Conservation (phyloP, 2,888 invertebrate genomes). For the Eucera pruinosa region DNA sequence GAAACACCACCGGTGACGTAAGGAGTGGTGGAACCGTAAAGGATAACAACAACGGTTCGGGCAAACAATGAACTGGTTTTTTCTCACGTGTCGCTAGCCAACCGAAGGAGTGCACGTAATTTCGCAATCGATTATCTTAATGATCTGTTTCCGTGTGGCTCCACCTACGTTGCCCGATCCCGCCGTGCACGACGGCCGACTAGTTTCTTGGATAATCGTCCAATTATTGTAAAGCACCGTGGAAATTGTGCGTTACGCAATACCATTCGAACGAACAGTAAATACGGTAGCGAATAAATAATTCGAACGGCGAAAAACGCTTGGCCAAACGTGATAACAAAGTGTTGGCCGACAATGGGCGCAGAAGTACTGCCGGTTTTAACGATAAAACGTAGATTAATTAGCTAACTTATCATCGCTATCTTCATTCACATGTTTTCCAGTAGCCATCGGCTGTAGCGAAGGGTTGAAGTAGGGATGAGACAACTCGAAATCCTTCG, state of each 20-base stretch:
- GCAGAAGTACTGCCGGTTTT: too few relatives aligned
- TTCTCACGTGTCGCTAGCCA: constrained; percentile 15
- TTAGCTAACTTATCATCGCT: too few relatives aligned
- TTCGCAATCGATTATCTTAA: constrained; percentile 57
- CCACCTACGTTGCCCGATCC: constrained; percentile 39
- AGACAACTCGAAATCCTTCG: too few relatives aligned
- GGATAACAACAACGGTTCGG: background rate
- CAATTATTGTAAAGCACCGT: constrained; percentile 38
- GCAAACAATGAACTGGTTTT: too few relatives aligned
- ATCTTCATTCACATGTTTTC: too few relatives aligned
- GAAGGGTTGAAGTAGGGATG: too few relatives aligned
- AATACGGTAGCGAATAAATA: constrained; percentile 5
- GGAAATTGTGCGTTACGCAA: constrained; percentile 35
- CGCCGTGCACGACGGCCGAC: constrained; percentile 1
- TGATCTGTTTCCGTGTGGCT: constrained; percentile 52
- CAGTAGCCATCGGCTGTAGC: too few relatives aligned
- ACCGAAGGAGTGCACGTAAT: constrained; percentile 41
- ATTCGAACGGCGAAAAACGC: background rate
- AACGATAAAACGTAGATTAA: too few relatives aligned
- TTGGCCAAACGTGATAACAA: background rate
- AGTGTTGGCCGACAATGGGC: too few relatives aligned
- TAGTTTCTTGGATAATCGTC: constrained; percentile 43
- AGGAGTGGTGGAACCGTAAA: background rate
- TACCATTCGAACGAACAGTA: background rate
- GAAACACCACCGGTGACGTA: background rate